A percentile compares a stretch with the other conserved stretches of the same genome.
Evolutionary conservation across 2,888 invertebrate genomes (phyloP).

Genomic region (Prenolepis imparis): DNA sequence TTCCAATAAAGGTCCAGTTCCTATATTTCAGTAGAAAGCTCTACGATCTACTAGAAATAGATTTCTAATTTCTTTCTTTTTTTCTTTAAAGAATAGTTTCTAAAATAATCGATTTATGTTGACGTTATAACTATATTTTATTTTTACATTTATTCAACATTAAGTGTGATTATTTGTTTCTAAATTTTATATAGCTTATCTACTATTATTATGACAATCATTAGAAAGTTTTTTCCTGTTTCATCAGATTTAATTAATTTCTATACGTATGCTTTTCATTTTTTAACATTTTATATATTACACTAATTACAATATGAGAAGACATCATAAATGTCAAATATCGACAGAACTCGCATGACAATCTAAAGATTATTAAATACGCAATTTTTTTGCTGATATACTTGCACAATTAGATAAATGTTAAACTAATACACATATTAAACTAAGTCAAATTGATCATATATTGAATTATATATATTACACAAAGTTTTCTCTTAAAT

Average conservation of each 20-base stretch:
- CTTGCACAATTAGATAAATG: not conserved
- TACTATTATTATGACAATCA: slow-evolving; percentile 32
- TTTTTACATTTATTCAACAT: slow-evolving; percentile 18
- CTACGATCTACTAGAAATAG: not conserved
- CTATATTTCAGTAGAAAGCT: not conserved
- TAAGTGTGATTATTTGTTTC: not conserved
- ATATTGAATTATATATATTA: not conserved
- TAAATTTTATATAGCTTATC: slow-evolving; percentile 28
- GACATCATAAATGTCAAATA: not conserved
- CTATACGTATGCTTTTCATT: not conserved
- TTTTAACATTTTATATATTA: not conserved
- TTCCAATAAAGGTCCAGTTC: slow-evolving; percentile 14
- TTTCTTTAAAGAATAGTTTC: not conserved
- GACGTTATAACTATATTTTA: not conserved
- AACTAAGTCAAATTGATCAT: not conserved
- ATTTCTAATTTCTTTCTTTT: not conserved
- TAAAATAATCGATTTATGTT: not conserved
- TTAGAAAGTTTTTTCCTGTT: too few relatives aligned
- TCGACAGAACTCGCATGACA: too few relatives aligned
- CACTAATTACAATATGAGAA: not conserved
- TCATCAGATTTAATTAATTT: slow-evolving; percentile 31
- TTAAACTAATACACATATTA: not conserved
- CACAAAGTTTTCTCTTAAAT: not conserved
- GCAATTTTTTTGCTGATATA: not conserved
- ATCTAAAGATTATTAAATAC: not conserved